Conservation (phyloP, 2,797 vertebrate genomes). For the Sebastes minor region DNA sequence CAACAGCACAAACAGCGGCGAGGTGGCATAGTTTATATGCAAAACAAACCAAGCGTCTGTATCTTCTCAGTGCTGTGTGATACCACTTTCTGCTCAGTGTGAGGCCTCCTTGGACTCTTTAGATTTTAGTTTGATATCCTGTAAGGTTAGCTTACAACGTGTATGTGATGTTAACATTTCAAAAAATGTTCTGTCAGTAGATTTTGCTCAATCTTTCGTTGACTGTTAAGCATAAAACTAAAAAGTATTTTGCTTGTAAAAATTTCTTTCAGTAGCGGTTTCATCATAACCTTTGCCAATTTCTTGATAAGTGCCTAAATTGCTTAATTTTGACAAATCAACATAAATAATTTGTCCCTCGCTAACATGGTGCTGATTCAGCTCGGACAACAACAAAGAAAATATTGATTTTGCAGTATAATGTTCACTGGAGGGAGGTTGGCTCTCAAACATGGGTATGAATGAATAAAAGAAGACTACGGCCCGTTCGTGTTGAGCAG, state of each 20-base stretch:
- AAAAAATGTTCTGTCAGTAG: conserved; percentile 24
- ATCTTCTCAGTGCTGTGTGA: conserved; percentile 44
- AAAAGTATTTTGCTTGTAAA: conserved; percentile 50
- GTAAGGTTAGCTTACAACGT: conserved; percentile 37
- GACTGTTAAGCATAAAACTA: conserved; percentile 36
- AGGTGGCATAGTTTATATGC: conserved; percentile 38
- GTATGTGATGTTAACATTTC: conserved; percentile 43
- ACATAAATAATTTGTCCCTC: conserved; percentile 21
- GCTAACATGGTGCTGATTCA: conserved; percentile 68
- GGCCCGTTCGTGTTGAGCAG: conserved; percentile 31
- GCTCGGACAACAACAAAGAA: conserved; percentile 28
- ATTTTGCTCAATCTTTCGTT: conserved; percentile 46
- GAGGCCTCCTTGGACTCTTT: conserved; percentile 38
- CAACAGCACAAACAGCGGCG: conserved; percentile 50
- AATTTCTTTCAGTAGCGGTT: conserved; percentile 50
- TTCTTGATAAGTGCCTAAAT: conserved; percentile 81
- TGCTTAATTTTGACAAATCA: conserved; percentile 73
- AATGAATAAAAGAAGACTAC: conserved; percentile 19
- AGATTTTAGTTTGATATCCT: conserved; percentile 41
- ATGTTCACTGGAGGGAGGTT: conserved; percentile 1
- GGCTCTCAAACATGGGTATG: conserved; percentile 27
- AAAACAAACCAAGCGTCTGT: conserved; percentile 24
- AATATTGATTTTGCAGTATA: conserved; percentile 22
- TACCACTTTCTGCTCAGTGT: conserved; percentile 29
- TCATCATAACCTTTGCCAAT: conserved; percentile 57